These are phyloP conservation scores for Urocynchramus pylzowi DNA, from an alignment of 2,113 vertebrate species.

Conservation along the genomic window DNA sequence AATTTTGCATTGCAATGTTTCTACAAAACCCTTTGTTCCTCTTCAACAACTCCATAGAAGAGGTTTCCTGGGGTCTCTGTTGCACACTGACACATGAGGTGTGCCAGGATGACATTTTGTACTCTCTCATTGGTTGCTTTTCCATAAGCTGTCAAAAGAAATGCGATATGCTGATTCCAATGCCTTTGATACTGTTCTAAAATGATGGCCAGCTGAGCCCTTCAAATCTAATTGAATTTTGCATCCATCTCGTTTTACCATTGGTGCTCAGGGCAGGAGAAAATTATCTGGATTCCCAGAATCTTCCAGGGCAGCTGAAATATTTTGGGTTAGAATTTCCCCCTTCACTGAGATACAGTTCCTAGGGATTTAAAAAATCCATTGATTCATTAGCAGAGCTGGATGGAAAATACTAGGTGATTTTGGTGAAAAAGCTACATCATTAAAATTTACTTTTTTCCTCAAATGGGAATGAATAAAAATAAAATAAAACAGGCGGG, in stretches of 20 bases:
- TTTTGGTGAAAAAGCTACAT: not conserved
- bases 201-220: slow-evolving; percentile 46
- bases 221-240: slow-evolving; percentile 53
- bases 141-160: slow-evolving; percentile 6
- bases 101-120: slow-evolving; percentile 35
- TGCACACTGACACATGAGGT: slow-evolving; percentile 6
- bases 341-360: not conserved
- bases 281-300: slow-evolving; percentile 8
- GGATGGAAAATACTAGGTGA: not conserved
- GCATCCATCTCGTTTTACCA: slow-evolving; percentile 27
- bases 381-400: not conserved
- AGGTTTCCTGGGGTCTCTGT: slow-evolving; percentile 20
- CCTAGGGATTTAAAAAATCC: not conserved
- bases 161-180: not conserved
- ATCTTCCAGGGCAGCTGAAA: not conserved
- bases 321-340: slow-evolving; percentile 8
- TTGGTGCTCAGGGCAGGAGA: not conserved
- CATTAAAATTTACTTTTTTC: not conserved
- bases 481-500: not conserved
- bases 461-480: not conserved
- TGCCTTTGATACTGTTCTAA: slow-evolving; percentile 48
- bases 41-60: slow-evolving; percentile 2
- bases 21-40: slow-evolving; percentile 42
- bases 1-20: slow-evolving; percentile 29
- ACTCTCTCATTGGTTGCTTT: slow-evolving; percentile 27